These are phyloP conservation scores for Riptortus pedestris DNA, from an alignment of 1,140 invertebrate species.

Conservation along the genomic window DNA sequence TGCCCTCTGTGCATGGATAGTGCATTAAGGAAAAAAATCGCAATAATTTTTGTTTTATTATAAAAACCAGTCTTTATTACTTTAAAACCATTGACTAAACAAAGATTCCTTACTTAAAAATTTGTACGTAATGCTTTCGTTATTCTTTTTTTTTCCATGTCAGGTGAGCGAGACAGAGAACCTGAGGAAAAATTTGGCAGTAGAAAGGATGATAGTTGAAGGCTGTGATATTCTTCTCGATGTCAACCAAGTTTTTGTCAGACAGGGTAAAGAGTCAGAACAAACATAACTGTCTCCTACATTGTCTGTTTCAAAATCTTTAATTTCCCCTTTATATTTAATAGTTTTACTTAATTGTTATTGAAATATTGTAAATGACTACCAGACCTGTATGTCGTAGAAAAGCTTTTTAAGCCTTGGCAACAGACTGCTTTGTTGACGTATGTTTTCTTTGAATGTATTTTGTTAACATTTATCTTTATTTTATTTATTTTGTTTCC, in stretches of 20 bases:
- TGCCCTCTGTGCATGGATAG: no score
- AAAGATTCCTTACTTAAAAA: no score
- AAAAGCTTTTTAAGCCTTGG: not conserved
- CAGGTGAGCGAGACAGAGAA: conserved; percentile 91
- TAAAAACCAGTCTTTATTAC: no score
- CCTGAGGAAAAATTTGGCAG: conserved; percentile 81
- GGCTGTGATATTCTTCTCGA: conserved; percentile 89
- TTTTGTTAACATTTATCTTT: no score
- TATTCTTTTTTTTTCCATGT: conserved; percentile 28
- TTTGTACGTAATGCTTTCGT: no score
- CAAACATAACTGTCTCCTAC: conserved; percentile 15
- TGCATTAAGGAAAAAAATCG: no score
- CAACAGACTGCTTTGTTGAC: not conserved
- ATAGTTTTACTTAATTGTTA: not conserved
- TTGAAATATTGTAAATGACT: conserved; percentile 14
- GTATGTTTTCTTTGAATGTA: no score
- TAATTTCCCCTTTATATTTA: conserved; percentile 4
- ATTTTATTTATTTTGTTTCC: no score
- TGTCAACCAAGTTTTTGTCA: conserved; percentile 84
- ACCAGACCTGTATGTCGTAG: conserved; percentile 8
- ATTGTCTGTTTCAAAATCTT: conserved; percentile 16
- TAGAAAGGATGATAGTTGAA: conserved; percentile 90
- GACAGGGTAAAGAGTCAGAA: conserved; percentile 52
- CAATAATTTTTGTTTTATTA: no score
- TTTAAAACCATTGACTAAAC: no score